Evolutionary conservation across 2,888 invertebrate genomes (phyloP).

Genomic region (Microctonus aethiopoides): DNA sequence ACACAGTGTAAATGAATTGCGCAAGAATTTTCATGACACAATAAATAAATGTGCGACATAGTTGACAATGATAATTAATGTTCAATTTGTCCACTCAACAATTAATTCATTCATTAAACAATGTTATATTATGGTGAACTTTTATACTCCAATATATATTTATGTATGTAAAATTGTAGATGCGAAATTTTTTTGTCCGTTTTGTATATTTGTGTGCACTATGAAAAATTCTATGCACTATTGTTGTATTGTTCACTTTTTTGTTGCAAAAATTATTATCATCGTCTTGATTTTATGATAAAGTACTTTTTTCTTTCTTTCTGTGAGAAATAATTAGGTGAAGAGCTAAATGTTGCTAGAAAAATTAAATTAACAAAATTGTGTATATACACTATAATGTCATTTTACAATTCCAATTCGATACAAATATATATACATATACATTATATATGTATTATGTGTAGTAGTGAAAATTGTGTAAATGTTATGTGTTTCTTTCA

Average conservation of each 20-base stretch:
- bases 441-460: neutral
- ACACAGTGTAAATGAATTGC: conserved; percentile 35
- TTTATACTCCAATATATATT: too few relatives aligned
- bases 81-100: too few relatives aligned
- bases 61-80: neutral
- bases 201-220: neutral
- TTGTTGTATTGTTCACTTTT: neutral
- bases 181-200: neutral
- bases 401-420: too few relatives aligned
- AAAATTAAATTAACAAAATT: neutral
- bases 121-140: too few relatives aligned
- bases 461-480: neutral
- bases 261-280: neutral
- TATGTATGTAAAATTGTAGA: neutral
- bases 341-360: neutral
- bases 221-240: neutral
- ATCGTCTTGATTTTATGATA: neutral
- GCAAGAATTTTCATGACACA: conserved; percentile 40
- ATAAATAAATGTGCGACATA: conserved; percentile 30
- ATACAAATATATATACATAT: neutral
- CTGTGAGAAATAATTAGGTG: neutral
- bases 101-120: too few relatives aligned
- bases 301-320: neutral
- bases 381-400: neutral
- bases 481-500: too few relatives aligned